Evolutionary conservation across 2,113 vertebrate species (phyloP), one percentile per base, ranked within the genome.

Genomic region (Aphyosemion australe): DNA sequence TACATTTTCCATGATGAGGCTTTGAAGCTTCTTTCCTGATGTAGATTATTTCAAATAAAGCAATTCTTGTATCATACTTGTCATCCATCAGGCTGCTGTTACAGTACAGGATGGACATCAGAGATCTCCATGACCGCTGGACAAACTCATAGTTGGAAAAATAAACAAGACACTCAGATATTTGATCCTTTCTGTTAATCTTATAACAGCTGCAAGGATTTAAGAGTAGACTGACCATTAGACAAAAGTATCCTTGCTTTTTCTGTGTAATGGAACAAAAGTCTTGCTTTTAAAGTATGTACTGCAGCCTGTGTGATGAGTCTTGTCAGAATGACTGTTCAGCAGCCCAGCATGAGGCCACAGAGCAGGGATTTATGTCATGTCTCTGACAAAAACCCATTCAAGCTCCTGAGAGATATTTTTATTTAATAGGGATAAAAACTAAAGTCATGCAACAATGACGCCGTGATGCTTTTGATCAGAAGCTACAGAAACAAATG

Each of bases 291-390:
- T 21, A 37, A 7, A 18, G 42, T 37, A 15, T 12, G 2, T 47
- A 16, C 19, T 26, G 41, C 12, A 14, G 6, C n/a, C 26, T 14
- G 6, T 16, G 47, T n/a, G 9, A 45, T 34, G 21, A 12, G 4
- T 9, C 1, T 13, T 63, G 15, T 55, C 15, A 41, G 50, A 42
- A 8, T 12, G 11, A 20, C 10, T 26, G n/a, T n/a, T 43, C 2
- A 32, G 64, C 32, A 45, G 8, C 19, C 19, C 54, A 47, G 49
- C 16, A 8, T 34, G 20, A 41, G 13, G 6, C 31, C 46, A 56
- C 37, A 52, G 42, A 46, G 46, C 37, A 45, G n/a, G n/a, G 21
- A 43, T 15, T 55, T 13, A 50, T 59, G 18, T 32, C 10, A 75
- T 4, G 3, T 10, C 46, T 46, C 14, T 52, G 16, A 34, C 42